A percentile compares a stretch with the other conserved stretches of the same genome.
phyloP scores from a whole-genome alignment of 2,888 invertebrate species.

The Mechanitis mazaeus region DNA sequence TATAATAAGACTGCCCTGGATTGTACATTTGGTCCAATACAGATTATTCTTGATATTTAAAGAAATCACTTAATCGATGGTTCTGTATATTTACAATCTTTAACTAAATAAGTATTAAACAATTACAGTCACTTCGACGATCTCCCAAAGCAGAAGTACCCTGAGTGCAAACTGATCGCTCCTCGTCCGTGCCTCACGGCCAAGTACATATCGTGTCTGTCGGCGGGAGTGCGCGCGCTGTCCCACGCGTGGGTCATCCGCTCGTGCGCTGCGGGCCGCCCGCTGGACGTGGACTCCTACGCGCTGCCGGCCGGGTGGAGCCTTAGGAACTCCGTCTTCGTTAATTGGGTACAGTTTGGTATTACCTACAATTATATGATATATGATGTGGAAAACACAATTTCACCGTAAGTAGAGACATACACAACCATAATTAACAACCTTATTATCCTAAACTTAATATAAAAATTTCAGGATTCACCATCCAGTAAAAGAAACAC shows the following conservation, averaged over 20 bases:
- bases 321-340: conserved; percentile 61
- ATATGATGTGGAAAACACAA: too few relatives aligned
- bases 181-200: conserved; percentile 84
- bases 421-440: too few relatives aligned
- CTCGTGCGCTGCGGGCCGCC: conserved; percentile 66
- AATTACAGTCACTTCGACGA: conserved; percentile 68
- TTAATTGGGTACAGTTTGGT: conserved; percentile 50
- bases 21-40: too few relatives aligned
- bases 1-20: too few relatives aligned
- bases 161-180: conserved; percentile 78
- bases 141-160: conserved; percentile 72
- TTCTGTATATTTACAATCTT: too few relatives aligned
- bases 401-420: too few relatives aligned
- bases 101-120: too few relatives aligned
- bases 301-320: conserved; percentile 80
- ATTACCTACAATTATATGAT: too few relatives aligned
- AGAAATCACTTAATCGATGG: too few relatives aligned
- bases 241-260: conserved; percentile 84
- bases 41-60: too few relatives aligned
- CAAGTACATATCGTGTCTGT: conserved; percentile 84
- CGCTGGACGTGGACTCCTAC: conserved; percentile 64
- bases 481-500: conserved; percentile 45
- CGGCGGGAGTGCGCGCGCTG: conserved; percentile 79
- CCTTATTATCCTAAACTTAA: too few relatives aligned
- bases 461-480: conserved; percentile 42